Percentiles rank a stretch among this genome's conserved stretches.
Evolutionary conservation across 2,113 vertebrate species (phyloP).

Genomic region (Fregata magnificens): DNA sequence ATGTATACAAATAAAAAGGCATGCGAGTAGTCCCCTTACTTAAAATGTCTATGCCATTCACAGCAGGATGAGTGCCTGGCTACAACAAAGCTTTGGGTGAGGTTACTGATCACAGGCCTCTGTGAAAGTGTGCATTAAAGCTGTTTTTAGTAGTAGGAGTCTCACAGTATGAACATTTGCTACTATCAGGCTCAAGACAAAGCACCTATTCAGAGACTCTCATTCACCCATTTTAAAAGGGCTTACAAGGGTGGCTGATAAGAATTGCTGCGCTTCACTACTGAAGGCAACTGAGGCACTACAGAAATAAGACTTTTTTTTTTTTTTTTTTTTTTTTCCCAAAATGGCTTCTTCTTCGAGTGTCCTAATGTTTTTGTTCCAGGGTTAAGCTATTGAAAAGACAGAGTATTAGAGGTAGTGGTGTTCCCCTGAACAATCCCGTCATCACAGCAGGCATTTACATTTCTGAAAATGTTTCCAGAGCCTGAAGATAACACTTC

Average conservation of each 20-base stretch:
- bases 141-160: background rate
- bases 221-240: background rate
- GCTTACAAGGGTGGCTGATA: background rate
- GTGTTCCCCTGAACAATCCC: background rate
- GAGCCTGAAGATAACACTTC: background rate
- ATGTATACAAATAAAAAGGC: background rate
- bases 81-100: background rate
- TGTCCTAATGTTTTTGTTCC: background rate
- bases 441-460: background rate
- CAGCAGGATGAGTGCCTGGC: background rate
- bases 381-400: background rate
- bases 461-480: background rate
- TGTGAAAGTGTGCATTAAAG: background rate
- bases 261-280: background rate
- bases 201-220: background rate
- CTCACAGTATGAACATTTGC: background rate
- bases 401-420: background rate
- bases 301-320: background rate
- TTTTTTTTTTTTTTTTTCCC: too few relatives aligned
- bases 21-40: background rate
- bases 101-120: background rate
- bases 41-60: background rate
- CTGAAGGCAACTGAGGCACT: background rate
- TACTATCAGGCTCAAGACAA: background rate
- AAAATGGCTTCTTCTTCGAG: background rate